Evolutionary conservation across 2,888 invertebrate genomes (phyloP).

Genomic region (Callyntrura guangdongensis): DNA sequence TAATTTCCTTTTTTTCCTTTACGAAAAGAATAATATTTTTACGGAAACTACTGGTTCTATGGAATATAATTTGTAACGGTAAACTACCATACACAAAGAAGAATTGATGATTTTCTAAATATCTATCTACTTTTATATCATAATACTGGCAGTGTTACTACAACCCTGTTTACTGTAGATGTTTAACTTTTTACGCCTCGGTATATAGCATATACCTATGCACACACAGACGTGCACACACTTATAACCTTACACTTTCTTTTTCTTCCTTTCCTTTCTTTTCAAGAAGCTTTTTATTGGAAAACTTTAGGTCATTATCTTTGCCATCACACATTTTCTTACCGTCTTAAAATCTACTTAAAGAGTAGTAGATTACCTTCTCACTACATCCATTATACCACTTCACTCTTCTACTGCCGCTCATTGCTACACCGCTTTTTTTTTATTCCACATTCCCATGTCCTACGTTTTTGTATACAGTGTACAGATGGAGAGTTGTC

Average conservation of each 20-base stretch:
- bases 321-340: constrained; percentile 74
- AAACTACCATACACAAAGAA: background rate
- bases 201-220: background rate
- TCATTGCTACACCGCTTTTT: constrained; percentile 45
- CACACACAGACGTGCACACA: background rate
- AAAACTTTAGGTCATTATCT: constrained; percentile 78
- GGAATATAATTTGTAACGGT: background rate
- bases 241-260: constrained; percentile 38
- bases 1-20: constrained; percentile 9
- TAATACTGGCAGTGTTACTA: background rate
- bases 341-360: constrained; percentile 77
- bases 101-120: constrained; percentile 36
- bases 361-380: constrained; percentile 73
- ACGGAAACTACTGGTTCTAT: constrained; percentile 1
- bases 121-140: background rate
- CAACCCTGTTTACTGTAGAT: background rate
- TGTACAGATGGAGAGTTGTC: constrained; percentile 41
- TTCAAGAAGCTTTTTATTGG: constrained; percentile 70
- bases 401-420: constrained; percentile 64
- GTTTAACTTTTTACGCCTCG: too few species aligned
- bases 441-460: constrained; percentile 46
- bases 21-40: constrained; percentile 23
- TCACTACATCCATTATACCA: constrained; percentile 75
- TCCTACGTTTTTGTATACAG: constrained; percentile 40
- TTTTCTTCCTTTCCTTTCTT: constrained; percentile 44